Percentiles rank a stretch among this genome's conserved stretches.
phyloP scores from a whole-genome alignment of 2,113 vertebrate species.

The Butorides virescens region DNA sequence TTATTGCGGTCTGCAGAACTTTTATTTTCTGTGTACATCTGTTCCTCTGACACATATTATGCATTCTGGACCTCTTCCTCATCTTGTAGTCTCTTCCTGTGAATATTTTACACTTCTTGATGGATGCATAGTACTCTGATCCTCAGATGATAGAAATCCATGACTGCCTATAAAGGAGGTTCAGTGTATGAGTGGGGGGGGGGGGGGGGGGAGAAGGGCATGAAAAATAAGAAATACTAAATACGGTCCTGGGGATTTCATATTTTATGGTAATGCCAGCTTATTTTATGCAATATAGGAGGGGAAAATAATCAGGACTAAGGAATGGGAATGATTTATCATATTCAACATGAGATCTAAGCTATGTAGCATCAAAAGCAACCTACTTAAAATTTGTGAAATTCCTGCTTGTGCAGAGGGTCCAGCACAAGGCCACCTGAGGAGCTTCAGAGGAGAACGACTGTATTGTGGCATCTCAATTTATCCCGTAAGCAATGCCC shows the following conservation, averaged over 20 bases:
- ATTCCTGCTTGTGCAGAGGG: not conserved
- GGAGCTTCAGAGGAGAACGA: not conserved
- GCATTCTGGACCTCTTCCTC: conserved; percentile 29
- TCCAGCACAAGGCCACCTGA: not conserved
- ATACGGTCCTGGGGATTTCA: not conserved
- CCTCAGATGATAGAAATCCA: conserved; percentile 28
- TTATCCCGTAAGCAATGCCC: not conserved
- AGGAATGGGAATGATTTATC: not conserved
- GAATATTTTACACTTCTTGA: conserved; percentile 26
- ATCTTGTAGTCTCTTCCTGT: conserved; percentile 38
- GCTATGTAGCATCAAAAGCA: not conserved
- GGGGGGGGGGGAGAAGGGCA: not conserved
- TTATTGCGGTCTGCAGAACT: conserved; percentile 58
- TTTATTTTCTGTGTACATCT: conserved; percentile 58
- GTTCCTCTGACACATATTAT: conserved; percentile 11
- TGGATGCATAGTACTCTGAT: conserved; percentile 21
- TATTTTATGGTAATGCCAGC: conserved; percentile 38
- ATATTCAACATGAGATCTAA: not conserved
- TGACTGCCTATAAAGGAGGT: conserved; percentile 6
- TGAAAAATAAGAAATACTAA: conserved; percentile 34
- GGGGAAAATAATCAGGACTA: not conserved
- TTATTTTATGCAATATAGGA: conserved; percentile 9
- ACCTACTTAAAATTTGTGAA: not conserved
- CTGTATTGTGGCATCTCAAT: not conserved
- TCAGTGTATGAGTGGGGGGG: not conserved